A percentile compares a stretch with the other conserved stretches of the same genome.
phyloP scores from a whole-genome alignment of 1,140 invertebrate genomes.

The Piezodorus guildinii region DNA sequence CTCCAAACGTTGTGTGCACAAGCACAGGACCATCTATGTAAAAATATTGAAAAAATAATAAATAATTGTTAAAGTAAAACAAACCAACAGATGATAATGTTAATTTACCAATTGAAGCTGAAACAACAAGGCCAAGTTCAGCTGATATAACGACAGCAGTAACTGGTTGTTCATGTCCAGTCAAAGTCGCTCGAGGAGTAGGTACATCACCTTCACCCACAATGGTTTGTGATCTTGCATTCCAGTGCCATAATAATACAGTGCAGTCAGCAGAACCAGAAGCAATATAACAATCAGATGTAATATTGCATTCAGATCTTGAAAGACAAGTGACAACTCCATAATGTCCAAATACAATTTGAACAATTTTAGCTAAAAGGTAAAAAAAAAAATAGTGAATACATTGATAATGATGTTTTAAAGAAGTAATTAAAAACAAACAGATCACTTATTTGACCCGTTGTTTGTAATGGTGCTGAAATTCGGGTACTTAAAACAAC shows the following conservation, averaged over 20 bases:
- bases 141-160: constrained; percentile 92
- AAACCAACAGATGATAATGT: neutral
- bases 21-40: constrained; percentile 36
- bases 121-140: constrained; percentile 94
- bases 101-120: constrained; percentile 65
- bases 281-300: constrained; percentile 96
- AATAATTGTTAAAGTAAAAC: neutral
- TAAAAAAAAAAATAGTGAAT: constrained; percentile 19
- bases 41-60: constrained; percentile 18
- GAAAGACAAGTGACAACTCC: constrained; percentile 95
- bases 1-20: constrained; percentile 96
- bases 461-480: no score
- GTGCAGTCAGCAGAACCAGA: constrained; percentile 97
- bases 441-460: no score
- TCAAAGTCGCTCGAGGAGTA: constrained; percentile 88
- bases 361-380: constrained; percentile 84
- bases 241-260: constrained; percentile 97
- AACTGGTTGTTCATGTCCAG: constrained; percentile 92
- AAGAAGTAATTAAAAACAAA: neutral
- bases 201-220: constrained; percentile 91
- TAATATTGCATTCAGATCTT: constrained; percentile 94
- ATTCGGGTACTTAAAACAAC: no score
- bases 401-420: neutral
- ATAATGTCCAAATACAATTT: constrained; percentile 98
- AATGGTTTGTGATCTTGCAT: constrained; percentile 86